These are phyloP conservation scores for Antedon mediterranea DNA, from an alignment of 53 echinoderm and acorn worm species.

Conservation along the genomic window DNA sequence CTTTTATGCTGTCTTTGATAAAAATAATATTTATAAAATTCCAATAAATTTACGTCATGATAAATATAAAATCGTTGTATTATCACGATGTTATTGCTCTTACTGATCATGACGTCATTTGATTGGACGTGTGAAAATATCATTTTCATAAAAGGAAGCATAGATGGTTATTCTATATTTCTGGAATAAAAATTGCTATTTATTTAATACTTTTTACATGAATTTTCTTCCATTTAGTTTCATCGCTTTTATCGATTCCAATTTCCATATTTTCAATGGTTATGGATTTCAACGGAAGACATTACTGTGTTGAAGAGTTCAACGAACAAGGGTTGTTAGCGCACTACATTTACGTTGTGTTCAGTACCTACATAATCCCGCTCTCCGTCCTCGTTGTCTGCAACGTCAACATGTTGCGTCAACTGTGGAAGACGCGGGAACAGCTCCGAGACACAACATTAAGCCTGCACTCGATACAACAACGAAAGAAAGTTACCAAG, in stretches of 20 bases:
- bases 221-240: conserved; percentile 46
- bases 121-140: too few species aligned
- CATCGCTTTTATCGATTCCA: conserved; percentile 63
- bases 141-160: too few species aligned
- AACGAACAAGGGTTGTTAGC: conserved; percentile 16
- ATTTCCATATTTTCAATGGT: conserved; percentile 20
- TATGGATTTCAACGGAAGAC: neutral
- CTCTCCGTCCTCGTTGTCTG: conserved; percentile 65
- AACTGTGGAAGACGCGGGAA: conserved; percentile 40
- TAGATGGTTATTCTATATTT: too few species aligned
- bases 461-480: conserved; percentile 4
- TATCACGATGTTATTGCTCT: too few species aligned
- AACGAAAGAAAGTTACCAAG: conserved; percentile 64
- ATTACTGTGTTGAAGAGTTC: conserved; percentile 50
- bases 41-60: too few species aligned
- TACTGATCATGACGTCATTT: too few species aligned
- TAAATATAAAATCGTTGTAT: too few species aligned
- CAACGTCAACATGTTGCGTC: conserved; percentile 75
- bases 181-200: too few species aligned
- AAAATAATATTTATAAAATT: too few species aligned
- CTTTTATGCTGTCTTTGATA: too few species aligned
- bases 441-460: neutral
- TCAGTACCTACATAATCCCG: conserved; percentile 59
- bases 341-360: conserved; percentile 56
- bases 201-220: neutral